phyloP scores from a whole-genome alignment of 2,888 invertebrate species.

The Trachelus iudaicus region DNA sequence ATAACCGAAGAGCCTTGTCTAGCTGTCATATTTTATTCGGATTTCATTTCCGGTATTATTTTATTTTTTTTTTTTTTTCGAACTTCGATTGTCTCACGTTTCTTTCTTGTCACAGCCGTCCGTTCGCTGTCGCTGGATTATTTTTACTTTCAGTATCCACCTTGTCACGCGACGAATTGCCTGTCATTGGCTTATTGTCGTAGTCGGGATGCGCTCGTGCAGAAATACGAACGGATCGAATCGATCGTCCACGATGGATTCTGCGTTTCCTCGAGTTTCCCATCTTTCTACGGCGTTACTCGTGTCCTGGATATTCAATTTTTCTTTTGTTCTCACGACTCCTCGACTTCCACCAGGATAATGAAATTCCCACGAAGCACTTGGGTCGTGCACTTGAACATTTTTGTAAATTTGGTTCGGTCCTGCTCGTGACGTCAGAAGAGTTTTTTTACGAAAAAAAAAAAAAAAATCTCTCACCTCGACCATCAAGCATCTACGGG shows the following conservation, averaged over 20 bases:
- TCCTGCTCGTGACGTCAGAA: neutral
- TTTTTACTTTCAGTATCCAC: neutral
- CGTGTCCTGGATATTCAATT: neutral
- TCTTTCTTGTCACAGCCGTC: neutral
- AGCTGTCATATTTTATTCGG: neutral
- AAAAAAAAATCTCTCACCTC: neutral
- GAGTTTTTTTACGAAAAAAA: neutral
- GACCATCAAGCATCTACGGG: neutral
- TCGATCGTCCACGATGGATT: constrained; percentile 6
- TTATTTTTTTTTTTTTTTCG: too few relatives aligned
- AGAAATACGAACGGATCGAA: constrained; percentile 12
- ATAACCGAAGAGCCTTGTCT: neutral
- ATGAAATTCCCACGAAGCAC: neutral
- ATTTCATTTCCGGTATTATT: neutral
- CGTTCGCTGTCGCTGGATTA: neutral
- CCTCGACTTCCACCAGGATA: neutral
- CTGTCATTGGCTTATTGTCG: neutral
- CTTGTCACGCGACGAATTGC: neutral
- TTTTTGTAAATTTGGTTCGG: neutral
- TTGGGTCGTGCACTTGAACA: neutral
- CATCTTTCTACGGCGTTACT: neutral
- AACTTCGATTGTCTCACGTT: neutral
- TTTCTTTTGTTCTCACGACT: neutral
- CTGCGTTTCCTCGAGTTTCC: constrained; percentile 1
- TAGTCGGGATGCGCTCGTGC: constrained; percentile 9